A percentile compares a stretch with the other conserved stretches of the same genome.
These are phyloP conservation scores for Scolanthus callimorphus DNA, from an alignment of 92 coral and sea anemone genomes.

Conservation along the genomic window DNA sequence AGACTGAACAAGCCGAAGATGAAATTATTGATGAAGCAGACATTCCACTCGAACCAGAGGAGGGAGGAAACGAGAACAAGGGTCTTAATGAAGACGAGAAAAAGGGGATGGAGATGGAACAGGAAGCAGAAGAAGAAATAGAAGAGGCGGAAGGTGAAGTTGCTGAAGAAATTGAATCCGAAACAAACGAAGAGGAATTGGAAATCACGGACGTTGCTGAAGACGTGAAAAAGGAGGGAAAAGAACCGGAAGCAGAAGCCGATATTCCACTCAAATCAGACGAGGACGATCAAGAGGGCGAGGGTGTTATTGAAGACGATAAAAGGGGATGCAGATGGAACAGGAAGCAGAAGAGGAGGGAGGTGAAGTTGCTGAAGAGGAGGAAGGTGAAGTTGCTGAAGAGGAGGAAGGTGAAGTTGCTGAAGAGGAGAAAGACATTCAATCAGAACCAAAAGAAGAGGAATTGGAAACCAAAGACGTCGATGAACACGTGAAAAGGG, in stretches of 20 bases:
- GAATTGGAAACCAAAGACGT: no score
- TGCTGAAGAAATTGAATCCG: background rate
- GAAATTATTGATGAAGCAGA: background rate
- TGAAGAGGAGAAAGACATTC: background rate
- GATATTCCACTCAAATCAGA: background rate
- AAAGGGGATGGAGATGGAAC: no score
- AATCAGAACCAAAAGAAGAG: background rate
- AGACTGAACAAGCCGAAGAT: no score
- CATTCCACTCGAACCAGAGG: background rate
- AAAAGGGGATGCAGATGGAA: background rate
- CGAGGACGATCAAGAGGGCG: background rate
- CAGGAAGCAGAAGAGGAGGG: background rate
- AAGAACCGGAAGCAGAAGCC: background rate
- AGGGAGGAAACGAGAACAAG: no score
- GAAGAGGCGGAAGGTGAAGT: background rate
- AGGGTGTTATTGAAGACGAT: no score
- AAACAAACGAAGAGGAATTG: background rate
- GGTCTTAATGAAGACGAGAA: no score
- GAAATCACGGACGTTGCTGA: no score
- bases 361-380: no score
- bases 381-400: background rate
- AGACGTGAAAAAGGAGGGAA: background rate
- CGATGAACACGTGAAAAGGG: background rate
- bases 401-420: background rate
- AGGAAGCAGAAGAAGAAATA: background rate